phyloP scores from a whole-genome alignment of 2,797 vertebrate genomes.

The Chelidonichthys spinosus region DNA sequence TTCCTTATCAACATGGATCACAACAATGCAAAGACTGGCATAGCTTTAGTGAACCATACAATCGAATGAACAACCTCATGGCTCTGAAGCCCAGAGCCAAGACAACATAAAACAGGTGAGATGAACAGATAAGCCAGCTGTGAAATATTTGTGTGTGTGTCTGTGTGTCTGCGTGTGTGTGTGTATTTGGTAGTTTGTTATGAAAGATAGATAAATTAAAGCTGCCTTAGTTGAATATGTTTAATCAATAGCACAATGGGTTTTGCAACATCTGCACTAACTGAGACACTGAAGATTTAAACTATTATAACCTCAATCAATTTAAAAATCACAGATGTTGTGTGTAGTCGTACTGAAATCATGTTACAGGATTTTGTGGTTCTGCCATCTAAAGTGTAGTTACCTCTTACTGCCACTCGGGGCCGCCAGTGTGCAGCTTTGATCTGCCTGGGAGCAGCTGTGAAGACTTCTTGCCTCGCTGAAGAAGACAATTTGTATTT shows the following conservation, averaged over 20 bases:
- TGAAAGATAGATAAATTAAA: conserved; percentile 3
- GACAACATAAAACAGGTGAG: conserved; percentile 10
- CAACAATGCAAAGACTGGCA: conserved; percentile 27
- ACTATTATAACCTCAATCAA: background rate
- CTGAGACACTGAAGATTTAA: conserved; percentile 18
- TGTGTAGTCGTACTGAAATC: conserved; percentile 8
- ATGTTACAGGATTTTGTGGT: background rate
- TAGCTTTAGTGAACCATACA: conserved; percentile 32
- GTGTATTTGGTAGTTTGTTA: background rate
- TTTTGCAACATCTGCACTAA: conserved; percentile 3
- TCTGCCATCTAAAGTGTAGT: background rate
- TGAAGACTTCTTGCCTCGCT: conserved; percentile 40
- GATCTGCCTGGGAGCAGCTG: conserved; percentile 23
- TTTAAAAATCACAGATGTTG: conserved; percentile 36
- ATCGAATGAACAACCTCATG: background rate
- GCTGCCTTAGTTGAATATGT: conserved; percentile 8
- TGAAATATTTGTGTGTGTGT: conserved; percentile 4
- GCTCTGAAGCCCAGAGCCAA: conserved; percentile 22
- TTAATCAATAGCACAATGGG: conserved; percentile 1
- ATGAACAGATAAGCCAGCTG: conserved; percentile 32
- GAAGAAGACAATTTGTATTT: conserved; percentile 5
- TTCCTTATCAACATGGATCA: conserved; percentile 11
- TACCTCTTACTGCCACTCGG: conserved; percentile 37
- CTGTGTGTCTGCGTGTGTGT: background rate
- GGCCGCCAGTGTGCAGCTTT: conserved; percentile 17